Evolutionary conservation across 2,888 invertebrate genomes (phyloP).

Genomic region (Herminia tarsipennalis): DNA sequence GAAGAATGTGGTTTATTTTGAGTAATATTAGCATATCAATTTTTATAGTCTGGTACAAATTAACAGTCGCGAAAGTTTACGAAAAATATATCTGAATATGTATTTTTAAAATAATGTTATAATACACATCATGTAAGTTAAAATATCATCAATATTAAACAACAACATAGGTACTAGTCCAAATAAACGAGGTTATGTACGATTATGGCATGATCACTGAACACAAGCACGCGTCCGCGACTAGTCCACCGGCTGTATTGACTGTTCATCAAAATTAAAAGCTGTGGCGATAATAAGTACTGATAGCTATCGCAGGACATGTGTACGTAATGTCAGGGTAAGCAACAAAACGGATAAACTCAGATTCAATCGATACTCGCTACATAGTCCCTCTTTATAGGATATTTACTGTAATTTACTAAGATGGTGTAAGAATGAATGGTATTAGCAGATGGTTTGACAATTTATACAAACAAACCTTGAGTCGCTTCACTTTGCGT

Average conservation of each 20-base stretch:
- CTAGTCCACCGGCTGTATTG: constrained; percentile 57
- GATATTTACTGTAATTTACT: constrained; percentile 11
- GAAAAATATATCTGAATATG: too few relatives aligned
- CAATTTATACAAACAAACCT: constrained; percentile 34
- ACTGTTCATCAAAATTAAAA: constrained; percentile 65
- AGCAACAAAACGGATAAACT: constrained; percentile 36
- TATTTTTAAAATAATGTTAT: too few relatives aligned
- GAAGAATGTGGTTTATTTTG: constrained; percentile 42
- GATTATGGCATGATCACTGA: constrained; percentile 21
- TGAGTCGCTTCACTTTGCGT: constrained; percentile 21
- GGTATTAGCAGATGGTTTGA: constrained; percentile 27
- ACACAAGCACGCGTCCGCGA: constrained; percentile 57
- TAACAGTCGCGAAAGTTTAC: not conserved
- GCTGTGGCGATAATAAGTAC: constrained; percentile 59
- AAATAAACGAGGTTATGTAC: too few relatives aligned
- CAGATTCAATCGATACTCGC: constrained; percentile 26
- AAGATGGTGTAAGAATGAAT: constrained; percentile 17
- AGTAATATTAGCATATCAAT: constrained; percentile 32
- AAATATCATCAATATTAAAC: too few relatives aligned
- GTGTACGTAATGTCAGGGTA: constrained; percentile 44
- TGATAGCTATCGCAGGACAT: constrained; percentile 46
- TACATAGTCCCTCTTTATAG: constrained; percentile 9
- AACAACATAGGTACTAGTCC: too few relatives aligned
- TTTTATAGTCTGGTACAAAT: constrained; percentile 11
- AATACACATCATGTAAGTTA: too few relatives aligned